Percentiles rank a stretch among this genome's conserved stretches.
phyloP scores from a whole-genome alignment of 2,888 invertebrate species.

The Keiferia lycopersicella region DNA sequence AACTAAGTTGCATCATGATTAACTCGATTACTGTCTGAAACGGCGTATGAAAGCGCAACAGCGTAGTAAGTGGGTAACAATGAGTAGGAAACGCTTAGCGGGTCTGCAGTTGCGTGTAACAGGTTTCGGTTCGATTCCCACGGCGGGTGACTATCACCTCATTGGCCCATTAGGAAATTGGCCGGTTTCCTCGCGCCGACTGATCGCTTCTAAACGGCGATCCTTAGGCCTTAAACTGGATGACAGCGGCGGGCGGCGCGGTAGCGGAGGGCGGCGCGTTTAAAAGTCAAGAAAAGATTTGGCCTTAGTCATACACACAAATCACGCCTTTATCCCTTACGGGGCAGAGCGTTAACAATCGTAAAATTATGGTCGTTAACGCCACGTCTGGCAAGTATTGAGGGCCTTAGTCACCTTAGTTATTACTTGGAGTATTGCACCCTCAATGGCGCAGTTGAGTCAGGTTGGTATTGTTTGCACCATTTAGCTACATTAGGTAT shows the following conservation, averaged over 20 bases:
- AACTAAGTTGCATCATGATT: background rate
- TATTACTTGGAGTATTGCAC: no score
- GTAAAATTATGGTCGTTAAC: no score
- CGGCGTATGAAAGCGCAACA: conserved; percentile 19
- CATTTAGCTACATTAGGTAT: no score
- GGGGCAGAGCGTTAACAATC: no score
- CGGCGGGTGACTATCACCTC: conserved; percentile 65
- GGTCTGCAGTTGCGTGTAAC: conserved; percentile 37
- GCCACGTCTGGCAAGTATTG: no score
- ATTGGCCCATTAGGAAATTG: conserved; percentile 69
- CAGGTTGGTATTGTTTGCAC: no score
- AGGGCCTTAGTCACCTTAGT: no score
- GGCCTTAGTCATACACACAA: no score
- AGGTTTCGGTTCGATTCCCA: conserved; percentile 62
- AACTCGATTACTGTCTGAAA: background rate
- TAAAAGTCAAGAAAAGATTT: no score
- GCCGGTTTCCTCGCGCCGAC: conserved; percentile 53
- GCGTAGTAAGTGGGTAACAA: conserved; percentile 17
- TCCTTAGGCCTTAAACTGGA: conserved; percentile 42
- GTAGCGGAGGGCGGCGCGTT: background rate
- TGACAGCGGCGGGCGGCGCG: no score
- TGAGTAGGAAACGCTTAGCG: conserved; percentile 21
- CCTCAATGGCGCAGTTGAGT: no score
- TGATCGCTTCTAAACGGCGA: conserved; percentile 60
- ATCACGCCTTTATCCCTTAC: no score